These are phyloP conservation scores for Phaenicophaeus curvirostris DNA, from an alignment of 2,797 vertebrate genomes.

Conservation along the genomic window DNA sequence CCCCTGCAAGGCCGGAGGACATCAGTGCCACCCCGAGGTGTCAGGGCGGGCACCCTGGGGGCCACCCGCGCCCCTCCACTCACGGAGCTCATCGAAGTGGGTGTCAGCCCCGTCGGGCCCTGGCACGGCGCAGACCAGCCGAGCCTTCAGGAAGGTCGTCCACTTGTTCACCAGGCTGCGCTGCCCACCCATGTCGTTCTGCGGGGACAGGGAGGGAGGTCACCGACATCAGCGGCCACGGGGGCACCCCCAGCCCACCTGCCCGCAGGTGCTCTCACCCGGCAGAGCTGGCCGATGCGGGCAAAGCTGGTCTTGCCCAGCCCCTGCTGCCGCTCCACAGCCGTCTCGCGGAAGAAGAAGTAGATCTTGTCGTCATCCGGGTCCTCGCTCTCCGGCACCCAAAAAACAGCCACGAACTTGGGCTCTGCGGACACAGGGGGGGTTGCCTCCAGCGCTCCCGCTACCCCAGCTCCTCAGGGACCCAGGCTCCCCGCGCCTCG, in stretches of 20 bases:
- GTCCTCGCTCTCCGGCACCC: conserved; percentile 96
- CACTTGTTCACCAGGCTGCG: conserved; percentile 97
- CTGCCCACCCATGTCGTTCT: conserved; percentile 97
- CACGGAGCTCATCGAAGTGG: conserved; percentile 93
- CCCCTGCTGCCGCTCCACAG: conserved; percentile 88
- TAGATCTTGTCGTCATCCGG: conserved; percentile 97
- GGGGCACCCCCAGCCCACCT: not conserved
- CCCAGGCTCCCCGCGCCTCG: not conserved
- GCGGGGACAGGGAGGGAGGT: not conserved
- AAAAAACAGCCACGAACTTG: conserved; percentile 92
- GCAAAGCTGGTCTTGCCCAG: conserved; percentile 90
- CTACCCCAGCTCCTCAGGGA: not conserved
- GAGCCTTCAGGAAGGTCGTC: conserved; percentile 96
- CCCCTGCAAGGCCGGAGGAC: conserved; percentile 78
- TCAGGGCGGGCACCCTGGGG: not conserved
- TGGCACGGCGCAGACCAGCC: conserved; percentile 90
- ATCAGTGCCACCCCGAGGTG: accelerated
- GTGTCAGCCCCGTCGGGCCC: conserved; percentile 88
- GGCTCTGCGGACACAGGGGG: conserved; percentile 82
- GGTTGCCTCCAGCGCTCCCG: not conserved
- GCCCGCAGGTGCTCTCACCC: conserved; percentile 75
- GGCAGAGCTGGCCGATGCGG: conserved; percentile 93
- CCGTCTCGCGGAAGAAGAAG: conserved; percentile 96
- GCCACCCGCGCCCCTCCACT: conserved; percentile 40
- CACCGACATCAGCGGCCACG: not conserved